A percentile compares a stretch with the other conserved stretches of the same genome.
phyloP scores from a whole-genome alignment of 2,113 vertebrate genomes.

The Forbesichthys agassizii region DNA sequence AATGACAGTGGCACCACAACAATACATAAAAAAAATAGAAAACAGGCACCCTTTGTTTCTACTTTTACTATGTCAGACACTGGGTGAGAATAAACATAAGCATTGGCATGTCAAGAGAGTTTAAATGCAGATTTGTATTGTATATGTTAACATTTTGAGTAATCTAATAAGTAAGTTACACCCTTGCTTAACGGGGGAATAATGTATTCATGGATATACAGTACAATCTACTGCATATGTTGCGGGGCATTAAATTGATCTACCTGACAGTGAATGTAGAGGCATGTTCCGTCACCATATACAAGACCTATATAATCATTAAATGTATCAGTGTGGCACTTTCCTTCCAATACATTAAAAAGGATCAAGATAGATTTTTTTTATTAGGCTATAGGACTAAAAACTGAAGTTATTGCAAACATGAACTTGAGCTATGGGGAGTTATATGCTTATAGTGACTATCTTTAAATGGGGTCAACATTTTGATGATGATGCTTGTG shows the following conservation, averaged over 20 bases:
- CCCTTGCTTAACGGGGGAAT: no score
- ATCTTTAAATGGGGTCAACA: slow-evolving; percentile 1
- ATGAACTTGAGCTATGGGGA: neutral
- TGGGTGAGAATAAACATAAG: neutral
- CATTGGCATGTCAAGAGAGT: neutral
- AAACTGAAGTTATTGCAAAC: neutral
- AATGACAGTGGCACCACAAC: slow-evolving; percentile 50
- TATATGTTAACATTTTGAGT: no score
- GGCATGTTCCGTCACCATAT: no score
- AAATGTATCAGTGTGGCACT: no score
- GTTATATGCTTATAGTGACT: slow-evolving; percentile 12
- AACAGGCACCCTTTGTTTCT: slow-evolving; percentile 69
- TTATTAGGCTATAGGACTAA: no score
- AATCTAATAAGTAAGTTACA: neutral
- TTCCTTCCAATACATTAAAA: no score
- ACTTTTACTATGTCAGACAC: neutral
- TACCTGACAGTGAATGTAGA: no score
- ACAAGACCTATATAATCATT: no score
- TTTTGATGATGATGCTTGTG: neutral
- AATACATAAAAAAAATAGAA: slow-evolving; percentile 52
- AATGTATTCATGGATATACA: no score
- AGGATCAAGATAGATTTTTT: neutral
- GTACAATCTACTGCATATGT: no score
- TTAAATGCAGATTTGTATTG: no score
- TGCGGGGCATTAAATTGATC: no score